Base-by-base conservation (phyloP, 2,888 invertebrate species). In the Gandaritis pyraliata region DNA sequence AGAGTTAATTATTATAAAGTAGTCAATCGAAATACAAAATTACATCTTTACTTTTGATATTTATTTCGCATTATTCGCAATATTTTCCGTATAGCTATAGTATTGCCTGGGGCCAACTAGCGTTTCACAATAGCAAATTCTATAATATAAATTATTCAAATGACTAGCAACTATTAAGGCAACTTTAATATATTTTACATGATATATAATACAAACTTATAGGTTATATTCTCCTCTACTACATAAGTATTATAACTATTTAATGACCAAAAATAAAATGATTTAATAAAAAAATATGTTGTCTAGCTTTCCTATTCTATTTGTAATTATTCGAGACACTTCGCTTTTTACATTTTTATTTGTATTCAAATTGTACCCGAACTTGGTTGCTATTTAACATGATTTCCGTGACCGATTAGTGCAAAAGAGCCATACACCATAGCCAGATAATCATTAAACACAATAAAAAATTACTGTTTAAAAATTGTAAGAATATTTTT, bases 121-220 rank as follows among this genome's bases (percentile, higher is more conserved):
- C 58, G 36, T 51, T 54, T 57, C 41, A 65, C 51, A 63, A 47
- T 54, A 54, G 54, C 51, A 60, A 62, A 64, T 65, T 53, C 72
- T 73, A 69, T 64, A 72, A 43, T 41, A 51, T 29, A 33, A 33
- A 18, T 55, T 54, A 58, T 64, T 53, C 60, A 71, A 73, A 72
- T 82, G 81, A 85, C 86, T 86, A 87, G 86, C 75, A 76, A 78
- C 82, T 87, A 84, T 77, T 82, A 86, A 87, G 86, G 86, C 85
- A 82, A 75, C 73, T 73, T 80, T 73, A 75, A 75, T 73, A 57
- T 49, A 61, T 41, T 54, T 50, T 56, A 56, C 33, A 50, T 41
- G 23, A 29, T 49, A 43, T 38, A 43, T 1, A n/a, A 36, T 49
- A 54, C 43, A 49, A 48, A 38, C 45, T 38, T 39, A 16, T 16